These are phyloP conservation scores for Bombylius discolor DNA, from an alignment of 2,888 invertebrate genomes.

Conservation along the genomic window DNA sequence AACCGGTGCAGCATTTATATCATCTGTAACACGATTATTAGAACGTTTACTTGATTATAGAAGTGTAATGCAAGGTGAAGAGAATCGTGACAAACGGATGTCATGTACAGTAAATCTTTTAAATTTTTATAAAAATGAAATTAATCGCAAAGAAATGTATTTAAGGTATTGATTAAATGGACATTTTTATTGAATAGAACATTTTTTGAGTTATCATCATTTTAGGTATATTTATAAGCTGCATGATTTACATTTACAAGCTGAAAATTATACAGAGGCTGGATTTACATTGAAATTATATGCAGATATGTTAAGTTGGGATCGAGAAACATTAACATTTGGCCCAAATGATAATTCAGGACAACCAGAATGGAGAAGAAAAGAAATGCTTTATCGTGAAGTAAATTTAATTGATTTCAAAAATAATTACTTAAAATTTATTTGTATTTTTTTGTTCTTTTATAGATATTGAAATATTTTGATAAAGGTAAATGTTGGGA, in stretches of 20 bases:
- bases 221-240: slow-evolving; percentile 81
- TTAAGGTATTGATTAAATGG: slow-evolving; percentile 38
- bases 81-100: slow-evolving; percentile 90
- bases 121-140: slow-evolving; percentile 93
- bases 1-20: slow-evolving; percentile 82
- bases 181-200: background rate
- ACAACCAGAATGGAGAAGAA: slow-evolving; percentile 77
- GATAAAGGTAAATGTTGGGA: slow-evolving; percentile 97
- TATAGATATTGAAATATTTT: slow-evolving; percentile 74
- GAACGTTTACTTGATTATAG: slow-evolving; percentile 87
- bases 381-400: slow-evolving; percentile 72
- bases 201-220: background rate
- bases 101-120: slow-evolving; percentile 90
- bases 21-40: slow-evolving; percentile 76
- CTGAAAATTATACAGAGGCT: slow-evolving; percentile 89
- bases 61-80: slow-evolving; percentile 89
- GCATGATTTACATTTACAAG: slow-evolving; percentile 79
- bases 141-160: slow-evolving; percentile 92
- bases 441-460: background rate
- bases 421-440: background rate
- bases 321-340: slow-evolving; percentile 46
- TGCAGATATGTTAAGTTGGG: slow-evolving; percentile 81
- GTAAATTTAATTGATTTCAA: slow-evolving; percentile 13
- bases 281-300: slow-evolving; percentile 90
- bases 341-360: slow-evolving; percentile 54